Evolutionary conservation across 1,140 invertebrate species (phyloP), one percentile per base, ranked within the genome.

Genomic region (Ctenoplectra terminalis): DNA sequence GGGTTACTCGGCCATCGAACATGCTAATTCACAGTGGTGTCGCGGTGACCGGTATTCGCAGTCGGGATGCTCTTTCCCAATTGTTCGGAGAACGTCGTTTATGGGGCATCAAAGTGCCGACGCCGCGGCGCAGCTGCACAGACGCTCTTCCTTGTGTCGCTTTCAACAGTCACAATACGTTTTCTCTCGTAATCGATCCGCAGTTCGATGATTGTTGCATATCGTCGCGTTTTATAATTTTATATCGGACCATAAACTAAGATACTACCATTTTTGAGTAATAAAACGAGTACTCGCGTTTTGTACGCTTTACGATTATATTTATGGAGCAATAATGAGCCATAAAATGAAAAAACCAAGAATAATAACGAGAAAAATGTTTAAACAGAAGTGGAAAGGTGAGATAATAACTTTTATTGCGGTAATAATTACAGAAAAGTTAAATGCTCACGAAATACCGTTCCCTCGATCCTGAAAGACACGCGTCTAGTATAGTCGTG

Each of bases 11-110:
- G 43, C 29, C 37, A 60, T 46, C 43, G 37, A 75, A 83, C 58
- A 64, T 86, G 70, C 74, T 82, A 85, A 85, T 85, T 86, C 83
- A 85, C 43, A 66, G 6, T 26, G 13, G 48, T 31, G 11, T 75
- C 46, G 58, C 23, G 37, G 56, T 71, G 58, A 79, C 63, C 83
- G 63, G 43, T 58, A 71, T 82, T 86, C 56, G 20, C 50, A 31
- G 69, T 73, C 56, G 56, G 66, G 23, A 29, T 73, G 31, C 48
- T 66, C 13, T 52, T 78, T 54, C 34, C 43, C 61, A 15, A 58
- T 76, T 69, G 34, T 79, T 54, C 43, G 52, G 54, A 29, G 37
- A 37, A 17, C n/a, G 56, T 43, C 31, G 56, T 85, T 63, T 69
- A 63, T 73, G 15, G 29, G 46, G 8, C 23, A 11, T 69, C 52